Evolutionary conservation across 2,797 vertebrate species (phyloP), one percentile per base, ranked within the genome.

Genomic region (Capromys pilorides): DNA sequence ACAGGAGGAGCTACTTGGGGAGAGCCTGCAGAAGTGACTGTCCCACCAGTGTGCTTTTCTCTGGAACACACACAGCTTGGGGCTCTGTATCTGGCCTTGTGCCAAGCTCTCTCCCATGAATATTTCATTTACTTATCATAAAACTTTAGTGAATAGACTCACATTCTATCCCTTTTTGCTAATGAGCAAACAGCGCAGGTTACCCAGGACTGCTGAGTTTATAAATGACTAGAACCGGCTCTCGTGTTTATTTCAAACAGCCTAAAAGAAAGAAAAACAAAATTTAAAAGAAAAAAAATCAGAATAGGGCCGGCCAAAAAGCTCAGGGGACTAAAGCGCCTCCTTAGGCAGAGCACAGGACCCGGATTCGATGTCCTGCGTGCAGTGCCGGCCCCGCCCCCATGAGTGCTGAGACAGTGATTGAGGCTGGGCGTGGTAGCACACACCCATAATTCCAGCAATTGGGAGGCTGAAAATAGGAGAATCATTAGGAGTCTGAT

Each of bases 91-190:
- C 61, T 64, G 11, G 24, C 39, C 67, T n/a, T 86, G 18, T 28
- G 13, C 45, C 81, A 82, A 85, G 31, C 26, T 69, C 45, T 84
- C 78, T 90, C 33, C 75, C 18, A 62, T 14, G 86, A 5, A 31
- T 86, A 80, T n/a, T 91, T 86, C 41, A 89, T 83, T 75, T 67
- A 77, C 41, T 89, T 80, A 93, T 61, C 28, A 78, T 28, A 83
- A 77, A 96, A 67, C 26, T 69, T 90, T 64, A 51, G 31, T 41
- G 83, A 93, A 59, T 83, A 57, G 31, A 80, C 54, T 75, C 2
- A 1, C 64, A 79, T 71, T 89, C 59, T 71, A 64, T 45, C 19
- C 2, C 33, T 41, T 92, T 91, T 93, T 62, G 28, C n/a, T 2
- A 1, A 51, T 80, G 45, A 96, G 24, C 54, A 92, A 93, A 94